A percentile compares a stretch with the other conserved stretches of the same genome.
Conservation (phyloP, 2,113 vertebrate species). For the Nymphicus hollandicus region DNA sequence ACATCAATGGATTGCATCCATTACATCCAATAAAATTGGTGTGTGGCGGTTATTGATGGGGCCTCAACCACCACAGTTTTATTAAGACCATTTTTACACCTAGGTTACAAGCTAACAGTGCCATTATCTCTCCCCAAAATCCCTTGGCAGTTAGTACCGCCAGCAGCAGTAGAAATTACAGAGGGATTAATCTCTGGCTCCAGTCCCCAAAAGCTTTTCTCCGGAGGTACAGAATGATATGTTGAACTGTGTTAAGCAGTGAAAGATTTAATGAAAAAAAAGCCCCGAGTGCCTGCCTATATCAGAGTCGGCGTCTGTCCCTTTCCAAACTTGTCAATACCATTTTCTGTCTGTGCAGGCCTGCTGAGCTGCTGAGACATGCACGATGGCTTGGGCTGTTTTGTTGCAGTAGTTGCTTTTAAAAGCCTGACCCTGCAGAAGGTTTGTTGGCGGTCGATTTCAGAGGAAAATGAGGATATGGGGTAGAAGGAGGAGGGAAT, state of each 20-base stretch:
- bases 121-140: slow-evolving; percentile 70
- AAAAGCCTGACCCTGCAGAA: slow-evolving; percentile 33
- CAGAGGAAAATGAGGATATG: slow-evolving; percentile 52
- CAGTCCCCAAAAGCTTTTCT: slow-evolving; percentile 58
- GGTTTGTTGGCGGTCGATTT: slow-evolving; percentile 44
- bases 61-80: slow-evolving; percentile 57
- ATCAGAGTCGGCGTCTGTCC: not conserved
- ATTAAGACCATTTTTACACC: slow-evolving; percentile 74
- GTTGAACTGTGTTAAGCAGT: slow-evolving; percentile 67
- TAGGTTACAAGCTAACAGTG: slow-evolving; percentile 26
- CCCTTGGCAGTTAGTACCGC: slow-evolving; percentile 65
- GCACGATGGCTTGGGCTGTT: not conserved
- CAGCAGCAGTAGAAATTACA: slow-evolving; percentile 68
- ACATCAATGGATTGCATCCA: slow-evolving; percentile 28
- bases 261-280: slow-evolving; percentile 71
- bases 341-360: slow-evolving; percentile 14
- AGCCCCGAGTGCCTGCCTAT: slow-evolving; percentile 51
- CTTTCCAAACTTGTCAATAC: slow-evolving; percentile 65
- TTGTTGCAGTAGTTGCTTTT: slow-evolving; percentile 65
- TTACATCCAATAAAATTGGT: slow-evolving; percentile 65
- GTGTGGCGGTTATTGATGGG: slow-evolving; percentile 59
- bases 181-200: slow-evolving; percentile 71
- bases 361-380: slow-evolving; percentile 52
- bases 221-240: slow-evolving; percentile 31
- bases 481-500: slow-evolving; percentile 15